Base-by-base conservation (phyloP, 2,113 vertebrate species). In the Cyprinodon variegatus region DNA sequence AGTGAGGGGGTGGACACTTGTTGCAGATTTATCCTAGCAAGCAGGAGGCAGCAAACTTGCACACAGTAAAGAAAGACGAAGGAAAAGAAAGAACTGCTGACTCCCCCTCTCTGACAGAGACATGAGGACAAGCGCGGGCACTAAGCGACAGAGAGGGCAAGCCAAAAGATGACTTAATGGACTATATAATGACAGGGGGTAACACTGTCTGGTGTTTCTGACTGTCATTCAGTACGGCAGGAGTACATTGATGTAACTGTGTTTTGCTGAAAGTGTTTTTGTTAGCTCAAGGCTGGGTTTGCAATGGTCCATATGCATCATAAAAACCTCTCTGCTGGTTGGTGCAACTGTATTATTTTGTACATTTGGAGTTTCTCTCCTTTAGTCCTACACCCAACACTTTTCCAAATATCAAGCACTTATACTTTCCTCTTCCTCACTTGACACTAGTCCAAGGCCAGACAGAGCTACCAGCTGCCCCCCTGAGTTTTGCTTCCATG, bases 321-420 rank as follows among this genome's bases (percentile, higher is more conserved):
- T 89, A 78, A 88, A 29, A 81, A 70, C 77, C 70, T 88, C 79
- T 82, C 75, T 71, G 78, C 88, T 92, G 90, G 86, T 90, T 88
- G 84, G 84, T 85, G 76, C 77, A 87, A 81, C 82, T 91, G 90
- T 91, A 90, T 92, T 90, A 88, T 91, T 89, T 90, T 93, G 91
- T 92, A 91, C 79, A 93, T 90, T 92, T 82, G 82, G 83, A 89
- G 88, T 90, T 82, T 79, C 85, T 89, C 74, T 83, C 76, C 75
- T 84, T 80, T 64, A 70, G 81, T 83, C 83, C 70, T 61, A 79
- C 87, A 85, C 76, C 81, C 76, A 76, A 84, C 81, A 89, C 86
- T 82, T 85, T 69, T 89, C 77, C n/a, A 20, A 86, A 83, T 74
- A 86, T 48, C 37, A 90, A 88, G 90, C 92, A 92, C 89, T 92